A percentile compares a stretch with the other conserved stretches of the same genome.
Evolutionary conservation across 2,797 vertebrate genomes (phyloP).

Genomic region (Anguilla megastoma): DNA sequence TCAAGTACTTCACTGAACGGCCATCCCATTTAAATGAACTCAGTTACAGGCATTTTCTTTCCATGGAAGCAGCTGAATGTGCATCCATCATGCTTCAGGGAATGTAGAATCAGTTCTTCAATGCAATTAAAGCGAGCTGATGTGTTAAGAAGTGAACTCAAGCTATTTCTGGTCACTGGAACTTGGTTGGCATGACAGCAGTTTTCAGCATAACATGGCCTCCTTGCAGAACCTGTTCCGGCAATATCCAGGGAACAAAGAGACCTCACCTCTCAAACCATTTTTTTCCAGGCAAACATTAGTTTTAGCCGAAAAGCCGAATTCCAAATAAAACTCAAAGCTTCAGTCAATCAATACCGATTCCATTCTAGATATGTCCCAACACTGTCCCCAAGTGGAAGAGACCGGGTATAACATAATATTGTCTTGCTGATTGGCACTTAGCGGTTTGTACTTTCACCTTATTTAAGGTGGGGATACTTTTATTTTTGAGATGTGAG

Average conservation of each 20-base stretch:
- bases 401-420: neutral
- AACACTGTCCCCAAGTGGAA: constrained; percentile 71
- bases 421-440: neutral
- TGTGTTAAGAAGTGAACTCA: neutral
- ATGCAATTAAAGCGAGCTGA: neutral
- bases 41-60: neutral
- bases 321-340: constrained; percentile 2
- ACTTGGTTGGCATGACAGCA: constrained; percentile 11
- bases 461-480: neutral
- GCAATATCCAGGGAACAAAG: constrained; percentile 14
- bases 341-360: constrained; percentile 3
- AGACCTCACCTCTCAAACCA: neutral
- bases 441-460: neutral
- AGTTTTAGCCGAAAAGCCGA: neutral
- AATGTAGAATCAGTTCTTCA: neutral
- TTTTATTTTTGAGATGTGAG: neutral
- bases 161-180: neutral
- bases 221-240: neutral
- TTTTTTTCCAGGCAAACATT: neutral
- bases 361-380: constrained; percentile 50
- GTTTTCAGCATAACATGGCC: neutral
- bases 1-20: neutral
- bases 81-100: neutral
- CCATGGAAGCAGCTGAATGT: neutral
- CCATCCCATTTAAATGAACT: neutral